These are phyloP conservation scores for Agrotis puta DNA, from an alignment of 2,888 invertebrate species.

Conservation along the genomic window DNA sequence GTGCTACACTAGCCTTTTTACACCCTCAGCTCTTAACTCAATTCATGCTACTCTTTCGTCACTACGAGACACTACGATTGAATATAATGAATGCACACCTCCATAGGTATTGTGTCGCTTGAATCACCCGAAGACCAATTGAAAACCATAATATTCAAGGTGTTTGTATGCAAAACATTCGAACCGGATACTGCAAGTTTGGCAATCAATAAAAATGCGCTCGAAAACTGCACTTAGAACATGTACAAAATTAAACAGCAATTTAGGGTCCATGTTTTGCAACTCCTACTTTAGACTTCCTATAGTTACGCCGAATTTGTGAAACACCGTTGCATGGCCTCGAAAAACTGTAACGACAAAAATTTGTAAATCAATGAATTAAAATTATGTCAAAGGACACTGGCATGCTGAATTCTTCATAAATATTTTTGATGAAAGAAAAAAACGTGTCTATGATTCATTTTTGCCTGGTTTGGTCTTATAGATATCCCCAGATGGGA, in stretches of 20 bases:
- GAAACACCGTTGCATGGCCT: constrained; percentile 48
- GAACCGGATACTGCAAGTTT: constrained; percentile 55
- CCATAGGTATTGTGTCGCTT: neutral
- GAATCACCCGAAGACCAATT: neutral
- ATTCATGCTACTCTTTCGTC: neutral
- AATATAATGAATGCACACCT: neutral
- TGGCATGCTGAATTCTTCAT: constrained; percentile 4
- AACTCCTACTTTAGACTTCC: constrained; percentile 42
- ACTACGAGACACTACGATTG: too few species aligned
- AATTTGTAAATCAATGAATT: constrained; percentile 46
- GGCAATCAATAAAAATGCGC: constrained; percentile 57
- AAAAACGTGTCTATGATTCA: neutral
- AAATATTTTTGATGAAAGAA: neutral
- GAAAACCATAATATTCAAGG: constrained; percentile 34
- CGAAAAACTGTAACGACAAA: constrained; percentile 14
- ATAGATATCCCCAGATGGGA: neutral
- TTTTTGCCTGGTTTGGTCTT: constrained; percentile 7
- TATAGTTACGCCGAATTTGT: constrained; percentile 29
- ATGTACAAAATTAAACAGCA: constrained; percentile 44
- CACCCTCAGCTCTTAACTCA: too few species aligned
- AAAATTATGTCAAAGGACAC: constrained; percentile 37
- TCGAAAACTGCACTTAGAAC: constrained; percentile 55
- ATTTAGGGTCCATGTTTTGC: constrained; percentile 30
- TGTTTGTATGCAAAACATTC: constrained; percentile 55
- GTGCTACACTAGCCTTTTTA: too few species aligned